Percentiles rank a stretch among this genome's conserved stretches.
Conservation (phyloP, 2,888 invertebrate genomes). For the Aphodius sticticus region DNA sequence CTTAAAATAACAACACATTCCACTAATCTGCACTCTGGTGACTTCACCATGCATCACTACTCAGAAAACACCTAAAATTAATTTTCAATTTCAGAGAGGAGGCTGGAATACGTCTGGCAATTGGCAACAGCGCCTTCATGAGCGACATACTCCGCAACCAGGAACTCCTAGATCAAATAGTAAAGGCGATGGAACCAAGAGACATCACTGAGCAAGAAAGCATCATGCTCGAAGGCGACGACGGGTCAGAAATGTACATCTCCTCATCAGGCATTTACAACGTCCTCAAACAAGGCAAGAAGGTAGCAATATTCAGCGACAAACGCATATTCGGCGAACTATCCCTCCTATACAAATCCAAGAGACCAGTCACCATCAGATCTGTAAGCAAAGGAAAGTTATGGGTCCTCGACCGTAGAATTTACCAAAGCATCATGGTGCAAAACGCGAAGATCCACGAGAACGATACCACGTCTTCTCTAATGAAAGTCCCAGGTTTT, state of each 20-base stretch:
- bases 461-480: conserved; percentile 85
- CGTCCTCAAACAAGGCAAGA: conserved; percentile 80
- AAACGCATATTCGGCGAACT: conserved; percentile 91
- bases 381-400: conserved; percentile 83
- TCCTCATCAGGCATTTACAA: conserved; percentile 87
- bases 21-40: too few relatives aligned
- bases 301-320: conserved; percentile 80
- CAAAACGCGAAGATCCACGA: conserved; percentile 83
- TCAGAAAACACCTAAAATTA: too few relatives aligned
- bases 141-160: conserved; percentile 42
- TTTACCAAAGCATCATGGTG: conserved; percentile 91
- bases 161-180: conserved; percentile 51
- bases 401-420: conserved; percentile 87
- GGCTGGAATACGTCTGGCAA: neutral
- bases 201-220: conserved; percentile 49
- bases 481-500: conserved; percentile 81
- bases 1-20: too few relatives aligned
- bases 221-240: conserved; percentile 56
- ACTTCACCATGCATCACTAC: too few relatives aligned
- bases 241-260: conserved; percentile 83
- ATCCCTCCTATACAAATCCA: conserved; percentile 93
- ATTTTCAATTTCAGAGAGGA: neutral
- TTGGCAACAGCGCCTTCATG: neutral
- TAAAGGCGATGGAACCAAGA: conserved; percentile 55
- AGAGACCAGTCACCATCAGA: conserved; percentile 85